phyloP scores from a whole-genome alignment of 2,113 vertebrate genomes.

The Numida meleagris region DNA sequence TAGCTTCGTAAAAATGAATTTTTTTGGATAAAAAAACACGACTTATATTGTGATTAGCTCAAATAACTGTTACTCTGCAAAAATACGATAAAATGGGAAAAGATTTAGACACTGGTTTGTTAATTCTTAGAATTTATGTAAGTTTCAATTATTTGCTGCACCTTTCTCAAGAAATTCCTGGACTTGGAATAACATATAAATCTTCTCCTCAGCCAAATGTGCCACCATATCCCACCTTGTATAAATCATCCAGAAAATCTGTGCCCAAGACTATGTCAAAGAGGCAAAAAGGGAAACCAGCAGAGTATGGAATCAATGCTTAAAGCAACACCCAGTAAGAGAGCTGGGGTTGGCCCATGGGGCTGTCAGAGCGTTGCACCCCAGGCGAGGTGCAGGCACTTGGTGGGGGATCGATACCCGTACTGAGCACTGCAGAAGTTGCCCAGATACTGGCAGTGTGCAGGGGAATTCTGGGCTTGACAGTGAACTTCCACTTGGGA shows the following conservation, averaged over 20 bases:
- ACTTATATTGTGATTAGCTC: not conserved
- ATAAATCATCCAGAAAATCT: not conserved
- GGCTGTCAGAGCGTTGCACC: accelerated
- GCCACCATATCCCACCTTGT: accelerated
- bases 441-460: not conserved
- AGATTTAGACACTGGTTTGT: not conserved
- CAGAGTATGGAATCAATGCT: not conserved
- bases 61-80: not conserved
- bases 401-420: accelerated
- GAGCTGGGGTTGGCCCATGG: accelerated
- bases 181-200: not conserved
- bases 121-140: not conserved
- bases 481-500: not conserved
- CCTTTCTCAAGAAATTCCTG: not conserved
- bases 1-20: not conserved
- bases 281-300: not conserved
- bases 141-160: not conserved
- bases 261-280: not conserved
- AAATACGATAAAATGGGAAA: not conserved
- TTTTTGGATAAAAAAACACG: not conserved
- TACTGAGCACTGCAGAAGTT: not conserved
- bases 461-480: not conserved
- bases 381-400: accelerated
- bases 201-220: not conserved
- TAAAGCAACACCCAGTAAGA: not conserved